phyloP scores from a whole-genome alignment of 2,888 invertebrate genomes.

The Heteromurus nitidus region DNA sequence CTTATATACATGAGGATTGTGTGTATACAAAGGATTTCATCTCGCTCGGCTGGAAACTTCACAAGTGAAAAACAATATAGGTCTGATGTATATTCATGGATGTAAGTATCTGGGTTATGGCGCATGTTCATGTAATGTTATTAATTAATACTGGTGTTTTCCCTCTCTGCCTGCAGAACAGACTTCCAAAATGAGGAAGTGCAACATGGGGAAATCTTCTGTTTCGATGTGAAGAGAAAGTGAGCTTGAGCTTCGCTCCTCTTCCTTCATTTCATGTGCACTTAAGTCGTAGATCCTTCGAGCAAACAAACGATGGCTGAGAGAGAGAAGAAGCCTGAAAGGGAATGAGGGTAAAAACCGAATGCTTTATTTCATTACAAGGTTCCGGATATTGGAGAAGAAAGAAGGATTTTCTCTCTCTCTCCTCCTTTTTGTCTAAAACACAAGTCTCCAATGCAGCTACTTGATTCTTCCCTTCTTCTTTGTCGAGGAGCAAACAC shows the following conservation, averaged over 20 bases:
- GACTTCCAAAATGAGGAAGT: constrained; percentile 34
- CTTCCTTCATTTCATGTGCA: constrained; percentile 3
- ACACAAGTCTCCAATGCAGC: not conserved
- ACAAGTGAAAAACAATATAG: too few species aligned
- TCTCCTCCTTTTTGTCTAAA: not conserved
- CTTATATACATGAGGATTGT: too few species aligned
- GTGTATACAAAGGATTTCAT: too few species aligned
- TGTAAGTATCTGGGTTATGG: too few species aligned
- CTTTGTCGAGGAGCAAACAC: too few species aligned
- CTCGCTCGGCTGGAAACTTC: too few species aligned
- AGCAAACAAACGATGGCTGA: constrained; percentile 36
- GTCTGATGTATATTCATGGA: too few species aligned
- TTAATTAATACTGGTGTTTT: constrained; percentile 58
- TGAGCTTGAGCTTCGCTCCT: not conserved
- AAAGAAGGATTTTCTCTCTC: not conserved
- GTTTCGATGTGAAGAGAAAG: not conserved
- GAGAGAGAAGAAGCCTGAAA: not conserved
- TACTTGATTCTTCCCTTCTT: constrained; percentile 6
- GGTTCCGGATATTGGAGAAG: constrained; percentile 46
- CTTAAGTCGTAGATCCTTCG: constrained; percentile 30
- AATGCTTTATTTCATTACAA: constrained; percentile 54
- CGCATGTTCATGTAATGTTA: constrained; percentile 35
- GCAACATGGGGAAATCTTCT: not conserved
- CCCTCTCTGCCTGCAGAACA: too few species aligned
- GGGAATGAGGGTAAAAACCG: constrained; percentile 1